A percentile compares a stretch with the other conserved stretches of the same genome.
Conservation (phyloP, 2,888 invertebrate genomes). For the Athrips mouffetella region DNA sequence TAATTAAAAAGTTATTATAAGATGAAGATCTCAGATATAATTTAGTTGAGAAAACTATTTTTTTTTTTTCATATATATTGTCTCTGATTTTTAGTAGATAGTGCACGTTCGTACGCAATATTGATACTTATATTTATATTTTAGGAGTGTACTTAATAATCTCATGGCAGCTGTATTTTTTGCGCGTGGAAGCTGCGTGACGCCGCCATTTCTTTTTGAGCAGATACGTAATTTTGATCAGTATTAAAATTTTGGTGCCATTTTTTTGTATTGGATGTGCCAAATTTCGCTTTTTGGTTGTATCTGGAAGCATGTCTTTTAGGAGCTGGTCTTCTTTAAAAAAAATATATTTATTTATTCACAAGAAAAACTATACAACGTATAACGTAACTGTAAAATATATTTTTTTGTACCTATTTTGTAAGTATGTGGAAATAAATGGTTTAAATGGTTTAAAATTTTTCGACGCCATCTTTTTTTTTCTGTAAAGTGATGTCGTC, state of each 20-base stretch:
- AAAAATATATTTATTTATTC: neutral
- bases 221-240: conserved; percentile 25
- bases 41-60: conserved; percentile 53
- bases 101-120: conserved; percentile 69
- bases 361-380: neutral
- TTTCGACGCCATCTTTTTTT: too few species aligned
- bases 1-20: conserved; percentile 32
- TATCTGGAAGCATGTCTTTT: conserved; percentile 9
- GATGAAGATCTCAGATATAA: conserved; percentile 71
- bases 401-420: too few species aligned
- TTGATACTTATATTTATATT: conserved; percentile 24
- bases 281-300: conserved; percentile 30
- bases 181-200: conserved; percentile 31
- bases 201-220: conserved; percentile 15
- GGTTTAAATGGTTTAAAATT: too few species aligned
- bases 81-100: conserved; percentile 56
- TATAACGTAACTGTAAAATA: too few species aligned
- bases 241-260: conserved; percentile 46
- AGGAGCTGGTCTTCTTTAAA: conserved; percentile 1
- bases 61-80: conserved; percentile 41
- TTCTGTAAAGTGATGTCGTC: conserved; percentile 30
- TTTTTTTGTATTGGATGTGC: conserved; percentile 40
- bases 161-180: conserved; percentile 50
- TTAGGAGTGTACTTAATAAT: conserved; percentile 42
- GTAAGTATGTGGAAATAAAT: too few species aligned